Percentiles rank a stretch among this genome's conserved stretches.
Evolutionary conservation across 2,888 invertebrate species (phyloP).

Genomic region (Tinea trinotella): DNA sequence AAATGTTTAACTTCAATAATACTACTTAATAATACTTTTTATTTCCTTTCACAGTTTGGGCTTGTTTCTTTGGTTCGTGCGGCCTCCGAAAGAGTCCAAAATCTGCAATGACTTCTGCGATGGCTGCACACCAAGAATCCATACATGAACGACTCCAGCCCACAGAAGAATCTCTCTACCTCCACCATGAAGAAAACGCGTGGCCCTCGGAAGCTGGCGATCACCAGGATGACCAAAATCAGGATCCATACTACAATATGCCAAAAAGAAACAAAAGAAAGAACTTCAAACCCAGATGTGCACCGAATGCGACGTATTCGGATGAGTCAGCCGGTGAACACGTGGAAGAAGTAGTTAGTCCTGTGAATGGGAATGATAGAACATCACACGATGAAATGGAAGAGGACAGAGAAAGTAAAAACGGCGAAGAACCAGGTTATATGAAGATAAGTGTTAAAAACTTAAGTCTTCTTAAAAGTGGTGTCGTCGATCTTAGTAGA

Average conservation of each 20-base stretch:
- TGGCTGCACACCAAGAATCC: conserved; percentile 70
- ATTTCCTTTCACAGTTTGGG: conserved; percentile 55
- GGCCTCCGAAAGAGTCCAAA: conserved; percentile 47
- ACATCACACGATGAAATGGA: conserved; percentile 41
- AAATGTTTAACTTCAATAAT: too few species aligned
- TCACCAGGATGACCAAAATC: conserved; percentile 53
- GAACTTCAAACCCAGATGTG: conserved; percentile 84
- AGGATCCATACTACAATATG: conserved; percentile 62
- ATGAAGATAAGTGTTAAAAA: conserved; percentile 66
- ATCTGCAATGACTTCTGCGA: conserved; percentile 72
- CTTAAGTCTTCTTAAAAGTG: conserved; percentile 60
- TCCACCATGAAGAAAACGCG: conserved; percentile 66
- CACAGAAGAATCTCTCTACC: conserved; percentile 55
- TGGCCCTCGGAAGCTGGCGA: conserved; percentile 57
- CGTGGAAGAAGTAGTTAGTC: conserved; percentile 43
- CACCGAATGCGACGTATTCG: conserved; percentile 70
- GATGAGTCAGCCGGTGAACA: conserved; percentile 62
- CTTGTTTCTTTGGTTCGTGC: conserved; percentile 44
- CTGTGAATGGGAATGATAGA: conserved; percentile 55
- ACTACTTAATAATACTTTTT: too few species aligned
- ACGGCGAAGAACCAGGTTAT: conserved; percentile 28
- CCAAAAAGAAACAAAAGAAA: conserved; percentile 83
- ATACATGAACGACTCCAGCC: conserved; percentile 68
- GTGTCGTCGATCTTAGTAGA: conserved; percentile 64
- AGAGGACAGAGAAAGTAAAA: conserved; percentile 45